Percentiles rank a stretch among this genome's conserved stretches.
Conservation (phyloP, 30 jellyfish, hydroid and myxozoan species). For the Aurelia coerulea region DNA sequence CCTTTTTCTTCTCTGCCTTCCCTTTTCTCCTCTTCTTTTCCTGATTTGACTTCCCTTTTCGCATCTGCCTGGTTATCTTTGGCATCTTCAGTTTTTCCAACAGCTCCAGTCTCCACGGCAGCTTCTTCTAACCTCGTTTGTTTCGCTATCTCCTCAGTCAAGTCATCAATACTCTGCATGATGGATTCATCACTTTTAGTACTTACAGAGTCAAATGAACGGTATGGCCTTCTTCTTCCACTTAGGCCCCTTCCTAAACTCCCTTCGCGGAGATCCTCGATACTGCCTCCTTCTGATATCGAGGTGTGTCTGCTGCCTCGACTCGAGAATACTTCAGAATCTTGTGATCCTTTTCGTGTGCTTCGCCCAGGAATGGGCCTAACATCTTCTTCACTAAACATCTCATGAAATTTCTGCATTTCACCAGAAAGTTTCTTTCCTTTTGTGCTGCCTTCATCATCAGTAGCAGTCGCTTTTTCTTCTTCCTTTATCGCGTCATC, state of each 20-base stretch:
- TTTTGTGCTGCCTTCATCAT: not conserved
- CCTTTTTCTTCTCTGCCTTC: not conserved
- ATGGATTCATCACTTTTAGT: not conserved
- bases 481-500: not conserved
- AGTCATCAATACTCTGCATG: not conserved
- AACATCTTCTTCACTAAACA: not conserved
- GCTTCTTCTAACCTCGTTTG: not conserved
- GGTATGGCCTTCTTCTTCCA: not conserved
- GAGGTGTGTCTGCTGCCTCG: too few relatives aligned
- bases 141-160: not conserved
- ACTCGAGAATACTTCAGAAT: too few relatives aligned
- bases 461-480: not conserved
- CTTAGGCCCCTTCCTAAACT: not conserved
- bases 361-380: not conserved
- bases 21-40: slow-evolving; percentile 1
- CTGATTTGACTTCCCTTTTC: not conserved
- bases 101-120: not conserved
- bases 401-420: not conserved
- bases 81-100: not conserved
- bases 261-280: not conserved
- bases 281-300: not conserved
- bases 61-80: not conserved
- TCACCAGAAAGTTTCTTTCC: not conserved
- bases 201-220: not conserved
- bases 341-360: not conserved